Base-by-base conservation (phyloP, 2,888 invertebrate genomes). In the Drosophila yooni region DNA sequence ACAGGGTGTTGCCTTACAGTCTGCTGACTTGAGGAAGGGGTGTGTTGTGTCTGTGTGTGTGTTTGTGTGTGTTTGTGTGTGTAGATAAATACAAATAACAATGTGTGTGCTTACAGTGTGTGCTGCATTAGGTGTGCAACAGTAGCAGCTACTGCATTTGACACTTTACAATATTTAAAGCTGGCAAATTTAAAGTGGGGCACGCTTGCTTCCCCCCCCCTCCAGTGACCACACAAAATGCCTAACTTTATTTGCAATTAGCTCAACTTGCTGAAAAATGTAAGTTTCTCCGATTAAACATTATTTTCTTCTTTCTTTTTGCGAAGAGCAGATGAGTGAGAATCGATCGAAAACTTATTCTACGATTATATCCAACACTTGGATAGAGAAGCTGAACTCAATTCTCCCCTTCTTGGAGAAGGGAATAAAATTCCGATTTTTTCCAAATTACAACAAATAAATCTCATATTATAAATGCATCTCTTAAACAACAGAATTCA, bases 1-100 rank as follows among this genome's bases (percentile, higher is more conserved):
- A 89, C 83, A 88, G 84, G 90, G 84, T 89, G 88, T 31, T 51
- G 38, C 46, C 21, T 36, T 52, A 21, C 57, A 36, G 3, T 51
- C n/a, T 54, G 10, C 7, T 54, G n/a, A 2, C 18, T 25, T 25
- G 46, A 46, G 21, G 1, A 25, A 25, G 15, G 7, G 2, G 21
- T 46, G 15, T 46, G 2, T 46, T 40, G 7, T 21, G 21, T 34
- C 1, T 34, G 3, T 38, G 38, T 15, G 2, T 36, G 3, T 36
- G 34, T 21, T 21, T 7, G 36, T 34, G 4, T 34, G 34, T 21
- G 7, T 46, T 13, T 13, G 3, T 25, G 46, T 25, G 21, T 38
- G 21, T 3, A 4, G 0, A 15, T 46, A 46, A 46, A 46, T 15
- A 46, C 15, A 25, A 25, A 46, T 46, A 46, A 15, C 6, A 15